Evolutionary conservation across 2,888 invertebrate genomes (phyloP).

Genomic region (Belgica antarctica): DNA sequence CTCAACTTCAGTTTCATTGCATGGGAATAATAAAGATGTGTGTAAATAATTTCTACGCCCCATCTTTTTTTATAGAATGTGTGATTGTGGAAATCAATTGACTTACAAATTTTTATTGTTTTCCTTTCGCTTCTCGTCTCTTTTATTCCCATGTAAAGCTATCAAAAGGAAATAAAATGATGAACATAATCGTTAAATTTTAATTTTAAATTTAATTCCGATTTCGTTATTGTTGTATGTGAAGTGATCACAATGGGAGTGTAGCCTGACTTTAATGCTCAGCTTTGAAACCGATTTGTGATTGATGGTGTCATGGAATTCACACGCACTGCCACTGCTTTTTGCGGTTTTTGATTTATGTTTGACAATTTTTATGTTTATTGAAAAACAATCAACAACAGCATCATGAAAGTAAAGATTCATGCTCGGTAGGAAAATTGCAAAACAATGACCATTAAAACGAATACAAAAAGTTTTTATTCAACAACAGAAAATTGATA

Average conservation of each 20-base stretch:
- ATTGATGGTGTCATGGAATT: background rate
- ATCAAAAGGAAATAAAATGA: slow-evolving; percentile 33
- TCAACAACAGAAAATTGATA: background rate
- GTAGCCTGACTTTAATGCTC: background rate
- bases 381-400: background rate
- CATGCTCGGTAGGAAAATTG: background rate
- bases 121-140: slow-evolving; percentile 1
- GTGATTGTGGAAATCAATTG: slow-evolving; percentile 39
- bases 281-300: no score
- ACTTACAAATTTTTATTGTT: slow-evolving; percentile 42
- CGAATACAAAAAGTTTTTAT: background rate
- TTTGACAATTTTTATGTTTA: background rate
- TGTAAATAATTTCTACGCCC: background rate
- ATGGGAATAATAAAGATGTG: background rate
- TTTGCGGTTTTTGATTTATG: slow-evolving; percentile 13
- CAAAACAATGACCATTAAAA: no score
- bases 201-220: slow-evolving; percentile 34
- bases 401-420: background rate
- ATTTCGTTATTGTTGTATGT: background rate
- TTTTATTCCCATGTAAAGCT: no score
- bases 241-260: background rate
- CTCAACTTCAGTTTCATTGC: background rate
- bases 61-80: slow-evolving; percentile 7
- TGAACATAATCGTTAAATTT: slow-evolving; percentile 43
- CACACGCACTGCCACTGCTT: background rate